phyloP scores from a whole-genome alignment of 2,888 invertebrate genomes.

The Pristionchus exspectatus region DNA sequence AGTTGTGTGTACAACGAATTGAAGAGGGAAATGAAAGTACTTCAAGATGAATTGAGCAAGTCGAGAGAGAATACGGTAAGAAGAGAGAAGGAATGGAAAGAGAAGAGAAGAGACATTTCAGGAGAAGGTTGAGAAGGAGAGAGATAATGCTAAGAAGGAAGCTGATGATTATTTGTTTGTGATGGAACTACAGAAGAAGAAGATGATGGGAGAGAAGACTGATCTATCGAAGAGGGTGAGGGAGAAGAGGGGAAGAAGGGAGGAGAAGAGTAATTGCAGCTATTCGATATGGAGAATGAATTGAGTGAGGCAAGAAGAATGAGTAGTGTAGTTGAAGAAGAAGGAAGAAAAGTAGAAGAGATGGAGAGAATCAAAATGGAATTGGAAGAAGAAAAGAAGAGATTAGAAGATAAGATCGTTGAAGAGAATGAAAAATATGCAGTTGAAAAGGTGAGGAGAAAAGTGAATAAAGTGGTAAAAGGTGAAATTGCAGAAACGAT shows the following conservation, averaged over 20 bases:
- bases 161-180: background rate
- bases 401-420: background rate
- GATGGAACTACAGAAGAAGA: constrained; percentile 7
- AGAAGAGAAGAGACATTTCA: background rate
- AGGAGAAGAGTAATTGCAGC: background rate
- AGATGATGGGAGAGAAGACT: background rate
- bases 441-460: background rate
- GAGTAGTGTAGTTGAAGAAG: constrained; percentile 12
- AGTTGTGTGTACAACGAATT: background rate
- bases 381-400: constrained; percentile 10
- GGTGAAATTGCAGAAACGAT: background rate
- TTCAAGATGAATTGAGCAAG: background rate
- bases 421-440: background rate
- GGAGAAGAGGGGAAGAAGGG: background rate
- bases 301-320: background rate
- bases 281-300: background rate
- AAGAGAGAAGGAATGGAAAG: background rate
- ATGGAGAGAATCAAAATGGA: background rate
- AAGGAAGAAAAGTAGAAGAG: constrained; percentile 10
- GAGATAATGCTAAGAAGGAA: constrained; percentile 21
- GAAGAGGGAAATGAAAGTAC: background rate
- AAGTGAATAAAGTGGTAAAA: background rate
- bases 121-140: background rate
- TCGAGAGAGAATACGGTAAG: background rate
- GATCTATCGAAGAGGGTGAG: background rate